These are phyloP conservation scores for Adrianichthys oophorus DNA, from an alignment of 2,797 vertebrate species.

Conservation along the genomic window DNA sequence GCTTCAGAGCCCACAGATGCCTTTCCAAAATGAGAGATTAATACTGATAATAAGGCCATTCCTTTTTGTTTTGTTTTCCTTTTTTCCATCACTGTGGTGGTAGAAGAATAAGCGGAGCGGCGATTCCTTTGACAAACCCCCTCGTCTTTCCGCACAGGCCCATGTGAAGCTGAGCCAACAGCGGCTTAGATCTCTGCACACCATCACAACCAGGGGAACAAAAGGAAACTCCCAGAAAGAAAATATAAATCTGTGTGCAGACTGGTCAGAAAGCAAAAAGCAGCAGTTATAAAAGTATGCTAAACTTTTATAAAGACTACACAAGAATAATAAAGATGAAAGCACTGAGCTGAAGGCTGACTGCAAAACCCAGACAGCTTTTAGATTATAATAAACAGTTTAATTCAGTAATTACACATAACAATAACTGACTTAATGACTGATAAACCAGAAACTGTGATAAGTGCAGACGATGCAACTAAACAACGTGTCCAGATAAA, in stretches of 20 bases:
- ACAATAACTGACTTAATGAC: no score
- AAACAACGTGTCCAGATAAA: no score
- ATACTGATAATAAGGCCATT: slow-evolving; percentile 70
- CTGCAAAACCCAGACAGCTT: slow-evolving; percentile 13
- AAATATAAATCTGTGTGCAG: slow-evolving; percentile 31
- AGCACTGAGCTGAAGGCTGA: slow-evolving; percentile 40
- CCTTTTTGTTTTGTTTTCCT: slow-evolving; percentile 49
- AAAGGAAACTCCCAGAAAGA: slow-evolving; percentile 47
- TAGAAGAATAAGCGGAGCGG: slow-evolving; percentile 58
- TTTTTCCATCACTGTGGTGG: slow-evolving; percentile 43
- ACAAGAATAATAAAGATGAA: slow-evolving; percentile 55
- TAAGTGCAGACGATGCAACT: no score
- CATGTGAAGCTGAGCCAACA: slow-evolving; percentile 71
- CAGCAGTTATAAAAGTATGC: slow-evolving; percentile 36
- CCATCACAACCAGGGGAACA: slow-evolving; percentile 62
- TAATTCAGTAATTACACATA: no score
- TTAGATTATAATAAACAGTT: no score
- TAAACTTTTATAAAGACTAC: slow-evolving; percentile 53
- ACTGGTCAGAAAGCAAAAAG: slow-evolving; percentile 56
- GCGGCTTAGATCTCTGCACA: slow-evolving; percentile 65
- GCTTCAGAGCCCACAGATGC: slow-evolving; percentile 65
- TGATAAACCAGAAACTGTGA: no score
- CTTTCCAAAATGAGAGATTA: slow-evolving; percentile 71
- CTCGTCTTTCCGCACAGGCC: slow-evolving; percentile 54
- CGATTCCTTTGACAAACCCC: slow-evolving; percentile 70